These are phyloP conservation scores for Upupa epops DNA, from an alignment of 2,113 vertebrate species.

Conservation along the genomic window DNA sequence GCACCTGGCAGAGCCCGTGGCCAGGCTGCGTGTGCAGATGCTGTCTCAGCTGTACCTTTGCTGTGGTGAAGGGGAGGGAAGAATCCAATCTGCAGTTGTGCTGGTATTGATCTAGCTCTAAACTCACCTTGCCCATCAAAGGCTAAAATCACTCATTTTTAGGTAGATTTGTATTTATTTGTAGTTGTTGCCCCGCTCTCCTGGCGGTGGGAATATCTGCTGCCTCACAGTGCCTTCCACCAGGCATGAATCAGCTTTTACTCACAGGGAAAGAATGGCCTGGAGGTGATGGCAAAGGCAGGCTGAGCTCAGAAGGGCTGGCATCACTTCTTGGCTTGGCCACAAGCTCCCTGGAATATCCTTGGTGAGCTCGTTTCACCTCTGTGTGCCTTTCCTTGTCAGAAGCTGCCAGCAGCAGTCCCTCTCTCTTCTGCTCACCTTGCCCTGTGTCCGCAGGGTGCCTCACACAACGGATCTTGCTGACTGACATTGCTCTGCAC, in stretches of 20 bases:
- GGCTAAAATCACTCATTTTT: background rate
- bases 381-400: constrained; percentile 24
- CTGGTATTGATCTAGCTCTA: constrained; percentile 32
- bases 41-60: constrained; percentile 55
- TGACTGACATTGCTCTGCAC: rapidly evolving
- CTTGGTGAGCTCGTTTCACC: constrained; percentile 31
- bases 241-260: constrained; percentile 54
- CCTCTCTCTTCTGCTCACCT: background rate
- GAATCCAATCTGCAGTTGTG: constrained; percentile 18
- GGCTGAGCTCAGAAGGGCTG: constrained; percentile 43
- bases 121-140: background rate
- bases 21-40: constrained; percentile 50
- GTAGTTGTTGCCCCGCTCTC: background rate
- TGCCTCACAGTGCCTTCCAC: constrained; percentile 14
- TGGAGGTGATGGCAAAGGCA: constrained; percentile 62
- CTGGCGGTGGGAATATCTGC: constrained; percentile 23
- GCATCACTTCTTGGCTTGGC: constrained; percentile 51
- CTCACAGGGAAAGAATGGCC: constrained; percentile 44
- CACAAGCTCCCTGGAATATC: constrained; percentile 38
- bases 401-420: background rate
- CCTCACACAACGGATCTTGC: background rate
- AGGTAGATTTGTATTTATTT: background rate
- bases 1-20: constrained; percentile 28
- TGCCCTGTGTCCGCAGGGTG: background rate
- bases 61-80: constrained; percentile 12